Percentiles rank a stretch among this genome's conserved stretches.
Conservation (phyloP, 2,888 invertebrate species). For the Drosophila hamatofila region DNA sequence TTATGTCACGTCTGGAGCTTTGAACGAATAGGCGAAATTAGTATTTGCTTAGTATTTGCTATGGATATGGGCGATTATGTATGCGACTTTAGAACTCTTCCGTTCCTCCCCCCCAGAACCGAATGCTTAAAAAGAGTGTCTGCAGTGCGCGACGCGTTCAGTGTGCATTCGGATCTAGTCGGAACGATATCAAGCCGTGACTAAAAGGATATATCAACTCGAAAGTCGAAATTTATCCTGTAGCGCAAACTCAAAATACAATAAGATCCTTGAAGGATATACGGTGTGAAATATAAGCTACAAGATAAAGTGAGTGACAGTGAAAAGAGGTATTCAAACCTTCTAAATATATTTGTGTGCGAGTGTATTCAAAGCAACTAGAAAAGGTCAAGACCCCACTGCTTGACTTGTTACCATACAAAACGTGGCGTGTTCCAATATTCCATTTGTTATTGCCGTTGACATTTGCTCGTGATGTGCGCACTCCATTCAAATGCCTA, state of each 20-base stretch:
- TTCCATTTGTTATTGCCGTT: not conserved
- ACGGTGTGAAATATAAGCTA: not conserved
- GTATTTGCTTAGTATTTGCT: slow-evolving; percentile 38
- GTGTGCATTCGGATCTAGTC: slow-evolving; percentile 66
- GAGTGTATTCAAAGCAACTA: slow-evolving; percentile 12
- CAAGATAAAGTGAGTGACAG: slow-evolving; percentile 3
- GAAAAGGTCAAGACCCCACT: not conserved
- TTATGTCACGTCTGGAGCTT: slow-evolving; percentile 47
- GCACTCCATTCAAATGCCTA: slow-evolving; percentile 1
- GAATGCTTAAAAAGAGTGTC: slow-evolving; percentile 64
- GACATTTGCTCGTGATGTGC: slow-evolving; percentile 2
- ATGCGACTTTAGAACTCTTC: slow-evolving; percentile 44
- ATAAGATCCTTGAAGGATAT: slow-evolving; percentile 3
- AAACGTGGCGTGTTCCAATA: not conserved
- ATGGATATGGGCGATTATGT: slow-evolving; percentile 64
- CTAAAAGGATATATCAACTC: slow-evolving; percentile 13
- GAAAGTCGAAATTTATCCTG: slow-evolving; percentile 21
- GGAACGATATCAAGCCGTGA: slow-evolving; percentile 46
- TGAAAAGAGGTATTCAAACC: not conserved
- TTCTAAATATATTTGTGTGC: not conserved
- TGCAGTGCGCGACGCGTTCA: slow-evolving; percentile 62
- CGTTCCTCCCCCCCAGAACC: slow-evolving; percentile 11
- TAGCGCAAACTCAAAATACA: slow-evolving; percentile 2
- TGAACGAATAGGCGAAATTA: not conserved
- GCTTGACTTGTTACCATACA: not conserved